Base-by-base conservation (phyloP, 2,888 invertebrate genomes). In the Dicyrtoma fusca region DNA sequence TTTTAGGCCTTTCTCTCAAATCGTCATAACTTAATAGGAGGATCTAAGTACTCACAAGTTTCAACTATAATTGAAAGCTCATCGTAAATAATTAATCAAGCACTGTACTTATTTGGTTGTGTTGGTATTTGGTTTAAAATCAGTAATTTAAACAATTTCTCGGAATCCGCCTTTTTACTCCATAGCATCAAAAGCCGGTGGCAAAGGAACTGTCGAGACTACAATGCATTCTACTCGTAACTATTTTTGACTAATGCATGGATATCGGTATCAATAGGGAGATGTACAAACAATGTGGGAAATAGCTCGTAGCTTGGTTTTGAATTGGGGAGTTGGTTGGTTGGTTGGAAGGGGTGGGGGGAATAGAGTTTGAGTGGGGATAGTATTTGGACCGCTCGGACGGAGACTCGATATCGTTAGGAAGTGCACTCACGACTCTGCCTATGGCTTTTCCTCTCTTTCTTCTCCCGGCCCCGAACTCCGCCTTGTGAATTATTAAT, bases 401-500 rank as follows among this genome's bases (percentile, higher is more conserved):
- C 26, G 21, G 62, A 66, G 74, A 66, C 44, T 61, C 53, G 71
- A 68, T 74, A 73, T 66, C 49, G 71, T 75, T 75, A 69, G 66
- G 69, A 74, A 76, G 76, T 76, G 74, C 74, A 76, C 72, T 76
- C 74, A 75, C 73, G 75, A 74, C 74, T 75, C 73, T 73, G 74
- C 72, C 75, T 73, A 75, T 75, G 73, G 75, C 74, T 75, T 73
- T 71, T 71, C 71, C 72, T 71, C 66, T 69, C 69, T 71, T 69
- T 73, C 72, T 71, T 71, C 71, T 71, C 68, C 73, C 76, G 68
- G 74, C 74, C 72, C 74, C 61, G 69, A 74, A 76, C 76, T 76
- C 76, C 76, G 76, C 76, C 76, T 76, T 25, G 71, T 76, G 76
- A 76, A 76, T 76, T 76, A 76, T 76, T 76, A 76, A 76, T 76